A percentile compares a stretch with the other conserved stretches of the same genome.
These are phyloP conservation scores for Eupeodes corollae DNA, from an alignment of 1,140 invertebrate species.

Conservation along the genomic window DNA sequence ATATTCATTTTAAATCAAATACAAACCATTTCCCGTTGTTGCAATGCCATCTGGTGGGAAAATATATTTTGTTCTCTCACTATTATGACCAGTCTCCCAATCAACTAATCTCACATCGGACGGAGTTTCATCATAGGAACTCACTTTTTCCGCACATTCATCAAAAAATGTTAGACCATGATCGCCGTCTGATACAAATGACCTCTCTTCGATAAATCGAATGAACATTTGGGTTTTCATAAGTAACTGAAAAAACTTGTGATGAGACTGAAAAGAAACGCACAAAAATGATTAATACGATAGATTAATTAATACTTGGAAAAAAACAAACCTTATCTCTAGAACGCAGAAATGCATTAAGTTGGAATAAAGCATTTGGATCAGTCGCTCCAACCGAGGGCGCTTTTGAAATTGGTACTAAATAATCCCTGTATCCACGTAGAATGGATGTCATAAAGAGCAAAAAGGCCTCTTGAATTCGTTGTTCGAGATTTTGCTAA, in stretches of 20 bases:
- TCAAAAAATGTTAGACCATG: constrained; percentile 92
- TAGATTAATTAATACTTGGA: neutral
- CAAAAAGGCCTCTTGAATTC: constrained; percentile 95
- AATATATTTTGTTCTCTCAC: constrained; percentile 90
- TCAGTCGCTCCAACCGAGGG: constrained; percentile 90
- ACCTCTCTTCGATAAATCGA: constrained; percentile 96
- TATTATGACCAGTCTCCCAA: constrained; percentile 49
- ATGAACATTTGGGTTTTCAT: constrained; percentile 96
- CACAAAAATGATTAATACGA: neutral
- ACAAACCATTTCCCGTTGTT: neutral
- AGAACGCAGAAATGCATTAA: constrained; percentile 63
- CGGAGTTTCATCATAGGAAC: constrained; percentile 46
- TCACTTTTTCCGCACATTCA: constrained; percentile 76
- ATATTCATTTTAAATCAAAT: too few relatives aligned
- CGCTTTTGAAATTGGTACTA: constrained; percentile 89
- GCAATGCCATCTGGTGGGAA: constrained; percentile 69
- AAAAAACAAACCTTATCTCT: constrained; percentile 42
- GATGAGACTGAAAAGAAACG: constrained; percentile 61
- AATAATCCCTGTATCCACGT: constrained; percentile 79
- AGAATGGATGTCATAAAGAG: constrained; percentile 90
- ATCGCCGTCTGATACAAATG: constrained; percentile 95
- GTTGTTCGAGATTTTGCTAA: constrained; percentile 67
- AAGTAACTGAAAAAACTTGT: constrained; percentile 81
- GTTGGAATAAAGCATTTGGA: constrained; percentile 87
- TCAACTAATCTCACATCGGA: constrained; percentile 56